Conservation (phyloP, 2,113 vertebrate species). For the Psammodynastes pulverulentus region DNA sequence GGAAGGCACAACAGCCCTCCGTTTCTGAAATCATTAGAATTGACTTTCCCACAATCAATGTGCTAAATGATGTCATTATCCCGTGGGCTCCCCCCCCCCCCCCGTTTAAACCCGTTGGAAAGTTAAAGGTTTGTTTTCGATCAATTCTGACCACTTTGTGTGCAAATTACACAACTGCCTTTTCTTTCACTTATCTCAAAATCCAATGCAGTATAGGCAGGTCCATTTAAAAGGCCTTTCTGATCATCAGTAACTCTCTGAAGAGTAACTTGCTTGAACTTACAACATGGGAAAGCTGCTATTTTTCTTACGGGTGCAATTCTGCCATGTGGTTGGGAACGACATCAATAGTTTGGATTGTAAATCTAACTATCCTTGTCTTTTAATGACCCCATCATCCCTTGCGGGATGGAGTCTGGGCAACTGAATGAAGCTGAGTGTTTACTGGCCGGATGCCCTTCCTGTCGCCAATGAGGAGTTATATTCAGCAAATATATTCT, state of each 20-base stretch:
- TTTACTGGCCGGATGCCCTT: no score
- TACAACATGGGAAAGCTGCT: constrained; percentile 15
- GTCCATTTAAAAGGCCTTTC: constrained; percentile 47
- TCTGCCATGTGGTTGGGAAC: not conserved
- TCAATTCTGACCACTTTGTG: constrained; percentile 85
- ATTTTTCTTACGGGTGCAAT: constrained; percentile 1
- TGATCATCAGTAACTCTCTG: constrained; percentile 48
- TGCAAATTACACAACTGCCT: constrained; percentile 82
- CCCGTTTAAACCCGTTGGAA: constrained; percentile 85
- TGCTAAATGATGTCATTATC: constrained; percentile 91
- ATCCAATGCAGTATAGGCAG: constrained; percentile 72
- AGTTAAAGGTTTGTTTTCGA: constrained; percentile 87
- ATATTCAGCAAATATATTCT: no score
- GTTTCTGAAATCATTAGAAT: constrained; percentile 86
- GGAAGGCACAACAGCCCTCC: constrained; percentile 77
- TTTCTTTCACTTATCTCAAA: constrained; percentile 83
- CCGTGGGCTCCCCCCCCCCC: constrained; percentile 67
- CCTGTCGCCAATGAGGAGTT: no score
- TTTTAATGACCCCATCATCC: no score
- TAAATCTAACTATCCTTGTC: not conserved
- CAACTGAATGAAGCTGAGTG: no score
- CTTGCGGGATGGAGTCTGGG: no score
- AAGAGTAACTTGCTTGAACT: constrained; percentile 29
- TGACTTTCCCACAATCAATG: constrained; percentile 86
- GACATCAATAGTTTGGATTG: not conserved